Conservation (phyloP, 2,888 invertebrate genomes). For the Plagiodera versicolora region DNA sequence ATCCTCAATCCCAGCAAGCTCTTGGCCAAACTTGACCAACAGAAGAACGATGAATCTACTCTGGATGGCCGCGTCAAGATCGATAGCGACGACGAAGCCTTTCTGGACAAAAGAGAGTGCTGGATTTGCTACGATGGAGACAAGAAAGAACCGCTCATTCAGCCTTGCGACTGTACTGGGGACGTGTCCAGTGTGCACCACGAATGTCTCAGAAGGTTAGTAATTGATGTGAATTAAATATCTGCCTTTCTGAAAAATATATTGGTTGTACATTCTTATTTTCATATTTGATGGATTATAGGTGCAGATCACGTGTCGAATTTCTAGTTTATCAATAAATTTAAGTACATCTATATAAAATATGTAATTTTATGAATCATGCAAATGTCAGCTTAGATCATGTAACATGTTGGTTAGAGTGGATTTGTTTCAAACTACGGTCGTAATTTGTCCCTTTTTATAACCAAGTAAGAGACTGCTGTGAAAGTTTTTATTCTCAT, state of each 20-base stretch:
- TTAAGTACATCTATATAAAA: no score
- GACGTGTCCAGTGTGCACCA: conserved; percentile 93
- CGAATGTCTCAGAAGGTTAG: conserved; percentile 75
- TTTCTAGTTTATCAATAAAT: no score
- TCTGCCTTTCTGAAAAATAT: neutral
- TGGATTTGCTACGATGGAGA: conserved; percentile 93
- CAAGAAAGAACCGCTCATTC: conserved; percentile 79
- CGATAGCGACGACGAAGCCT: conserved; percentile 55
- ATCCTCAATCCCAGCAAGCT: conserved; percentile 88
- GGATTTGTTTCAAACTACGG: no score
- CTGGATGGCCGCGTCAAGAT: conserved; percentile 21
- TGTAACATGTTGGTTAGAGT: no score
- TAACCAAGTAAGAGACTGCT: no score
- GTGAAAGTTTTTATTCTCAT: no score
- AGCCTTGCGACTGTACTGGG: conserved; percentile 88
- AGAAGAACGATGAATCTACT: conserved; percentile 23
- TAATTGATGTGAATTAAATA: neutral
- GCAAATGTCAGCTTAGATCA: no score
- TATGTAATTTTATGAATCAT: no score
- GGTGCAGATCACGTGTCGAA: no score
- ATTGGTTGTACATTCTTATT: no score
- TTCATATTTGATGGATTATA: no score
- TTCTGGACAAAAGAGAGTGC: conserved; percentile 71
- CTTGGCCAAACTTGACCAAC: conserved; percentile 59
- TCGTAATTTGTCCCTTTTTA: no score